phyloP scores from a whole-genome alignment of 2,888 invertebrate species.

The Temnothorax rugatulus region DNA sequence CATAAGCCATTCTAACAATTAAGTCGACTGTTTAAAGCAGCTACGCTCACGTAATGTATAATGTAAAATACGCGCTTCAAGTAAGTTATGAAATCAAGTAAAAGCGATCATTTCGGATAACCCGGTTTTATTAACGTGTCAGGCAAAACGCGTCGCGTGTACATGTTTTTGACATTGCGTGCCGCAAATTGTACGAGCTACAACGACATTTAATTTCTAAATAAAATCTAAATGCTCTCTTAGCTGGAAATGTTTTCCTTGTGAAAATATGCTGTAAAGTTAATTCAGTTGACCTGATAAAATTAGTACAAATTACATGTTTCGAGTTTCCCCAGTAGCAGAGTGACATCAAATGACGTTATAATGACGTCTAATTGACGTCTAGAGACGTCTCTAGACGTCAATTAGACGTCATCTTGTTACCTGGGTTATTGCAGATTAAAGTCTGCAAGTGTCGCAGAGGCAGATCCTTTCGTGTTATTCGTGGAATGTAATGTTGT shows the following conservation, averaged over 20 bases:
- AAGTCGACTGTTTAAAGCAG: background rate
- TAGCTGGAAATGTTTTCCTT: background rate
- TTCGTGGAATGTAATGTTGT: constrained; percentile 1
- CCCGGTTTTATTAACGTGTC: background rate
- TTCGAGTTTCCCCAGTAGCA: background rate
- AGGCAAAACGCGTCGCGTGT: background rate
- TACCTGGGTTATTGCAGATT: background rate
- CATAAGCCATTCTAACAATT: background rate
- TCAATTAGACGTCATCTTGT: no score
- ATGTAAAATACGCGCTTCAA: background rate
- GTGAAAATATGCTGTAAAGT: background rate
- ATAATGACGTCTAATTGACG: no score
- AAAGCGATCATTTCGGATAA: background rate
- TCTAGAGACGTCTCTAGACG: no score
- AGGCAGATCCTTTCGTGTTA: background rate
- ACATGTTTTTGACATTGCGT: background rate
- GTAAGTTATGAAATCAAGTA: background rate
- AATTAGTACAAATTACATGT: background rate
- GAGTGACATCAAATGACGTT: no score
- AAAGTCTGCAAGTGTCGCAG: background rate
- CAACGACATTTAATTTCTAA: background rate
- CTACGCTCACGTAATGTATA: background rate
- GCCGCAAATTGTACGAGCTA: background rate
- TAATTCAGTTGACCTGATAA: background rate
- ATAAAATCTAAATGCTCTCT: background rate